These are phyloP conservation scores for Cyclura pinguis DNA, from an alignment of 2,797 vertebrate species.

Conservation along the genomic window DNA sequence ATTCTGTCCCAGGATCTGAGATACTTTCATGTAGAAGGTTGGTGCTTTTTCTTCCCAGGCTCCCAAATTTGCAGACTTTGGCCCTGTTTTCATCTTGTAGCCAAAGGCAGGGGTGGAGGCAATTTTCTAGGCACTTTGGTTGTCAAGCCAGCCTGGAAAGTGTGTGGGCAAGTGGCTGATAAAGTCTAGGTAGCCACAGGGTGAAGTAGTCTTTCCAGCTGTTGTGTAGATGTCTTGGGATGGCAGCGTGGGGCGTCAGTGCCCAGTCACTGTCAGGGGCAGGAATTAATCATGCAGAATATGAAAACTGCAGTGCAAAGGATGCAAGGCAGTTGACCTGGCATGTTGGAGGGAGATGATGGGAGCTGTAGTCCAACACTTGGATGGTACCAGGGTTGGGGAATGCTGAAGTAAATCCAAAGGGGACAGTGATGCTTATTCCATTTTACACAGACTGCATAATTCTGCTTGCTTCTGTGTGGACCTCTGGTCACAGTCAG, in stretches of 20 bases:
- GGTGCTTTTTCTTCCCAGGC: no score
- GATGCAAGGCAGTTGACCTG: no score
- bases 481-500: no score
- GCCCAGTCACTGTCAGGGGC: background rate
- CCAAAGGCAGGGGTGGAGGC: no score
- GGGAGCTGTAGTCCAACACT: background rate
- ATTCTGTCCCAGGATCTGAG: no score
- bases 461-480: background rate
- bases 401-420: background rate
- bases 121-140: no score
- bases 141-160: background rate
- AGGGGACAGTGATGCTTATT: rapidly evolving
- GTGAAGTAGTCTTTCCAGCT: background rate
- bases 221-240: background rate
- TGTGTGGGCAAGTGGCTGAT: background rate
- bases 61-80: no score
- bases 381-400: background rate
- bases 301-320: background rate
- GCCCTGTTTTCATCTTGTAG: no score
- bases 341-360: no score
- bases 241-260: no score
- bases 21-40: no score
- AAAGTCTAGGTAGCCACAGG: background rate
- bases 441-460: no score
- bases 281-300: background rate